Evolutionary conservation across 1,140 invertebrate species (phyloP).

Genomic region (Atopsyche davidsoni): DNA sequence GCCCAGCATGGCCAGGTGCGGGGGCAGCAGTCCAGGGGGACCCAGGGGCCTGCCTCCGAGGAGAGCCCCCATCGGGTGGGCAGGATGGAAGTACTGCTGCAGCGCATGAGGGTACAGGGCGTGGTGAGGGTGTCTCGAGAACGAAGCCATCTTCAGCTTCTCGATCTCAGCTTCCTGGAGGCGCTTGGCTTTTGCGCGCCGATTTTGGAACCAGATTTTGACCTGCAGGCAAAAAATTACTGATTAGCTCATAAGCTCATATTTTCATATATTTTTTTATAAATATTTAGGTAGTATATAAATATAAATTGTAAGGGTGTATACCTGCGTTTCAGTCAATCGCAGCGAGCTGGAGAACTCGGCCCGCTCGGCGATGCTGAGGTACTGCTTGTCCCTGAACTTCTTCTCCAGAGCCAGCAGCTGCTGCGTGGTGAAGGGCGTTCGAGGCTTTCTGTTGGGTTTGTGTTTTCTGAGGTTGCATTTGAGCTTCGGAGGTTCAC

Average conservation of each 20-base stretch:
- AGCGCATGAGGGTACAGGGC: slow-evolving; percentile 42
- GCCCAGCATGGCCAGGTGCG: slow-evolving; percentile 39
- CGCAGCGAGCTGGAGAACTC: slow-evolving; percentile 92
- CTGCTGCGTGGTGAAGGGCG: slow-evolving; percentile 96
- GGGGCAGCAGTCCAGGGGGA: slow-evolving; percentile 39
- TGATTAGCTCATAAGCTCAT: neutral
- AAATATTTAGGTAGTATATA: neutral
- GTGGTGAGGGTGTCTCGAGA: slow-evolving; percentile 45
- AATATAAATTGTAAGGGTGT: slow-evolving; percentile 7
- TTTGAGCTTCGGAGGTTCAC: slow-evolving; percentile 76
- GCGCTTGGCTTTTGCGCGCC: slow-evolving; percentile 89
- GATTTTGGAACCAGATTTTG: slow-evolving; percentile 98
- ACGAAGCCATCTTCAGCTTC: slow-evolving; percentile 72
- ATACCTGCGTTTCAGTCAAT: slow-evolving; percentile 90
- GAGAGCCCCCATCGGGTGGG: slow-evolving; percentile 36
- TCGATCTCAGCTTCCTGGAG: slow-evolving; percentile 92
- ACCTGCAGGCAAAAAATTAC: slow-evolving; percentile 56
- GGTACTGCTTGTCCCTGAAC: slow-evolving; percentile 93
- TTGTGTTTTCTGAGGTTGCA: slow-evolving; percentile 91
- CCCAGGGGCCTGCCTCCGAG: slow-evolving; percentile 37
- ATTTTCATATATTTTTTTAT: neutral
- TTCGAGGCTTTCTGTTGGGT: slow-evolving; percentile 93
- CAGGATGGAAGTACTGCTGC: slow-evolving; percentile 44
- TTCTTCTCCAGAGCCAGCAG: slow-evolving; percentile 91
- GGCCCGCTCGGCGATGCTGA: slow-evolving; percentile 92